Percentiles rank a stretch among this genome's conserved stretches.
Conservation (phyloP, 2,113 vertebrate species). For the Trachemys scripta region DNA sequence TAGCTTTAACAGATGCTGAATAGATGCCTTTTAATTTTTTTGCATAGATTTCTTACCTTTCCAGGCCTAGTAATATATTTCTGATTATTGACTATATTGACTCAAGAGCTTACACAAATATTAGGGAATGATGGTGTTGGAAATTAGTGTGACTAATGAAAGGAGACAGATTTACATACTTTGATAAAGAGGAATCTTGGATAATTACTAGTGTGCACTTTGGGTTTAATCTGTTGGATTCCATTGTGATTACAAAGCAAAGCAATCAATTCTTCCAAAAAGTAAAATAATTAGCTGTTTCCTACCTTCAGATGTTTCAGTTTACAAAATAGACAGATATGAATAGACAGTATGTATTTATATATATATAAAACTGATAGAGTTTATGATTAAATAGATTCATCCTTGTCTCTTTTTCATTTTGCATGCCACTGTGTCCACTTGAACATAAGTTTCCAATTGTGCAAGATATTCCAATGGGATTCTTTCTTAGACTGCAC, state of each 20-base stretch:
- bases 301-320: slow-evolving; percentile 24
- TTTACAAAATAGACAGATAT: slow-evolving; percentile 31
- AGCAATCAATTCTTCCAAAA: slow-evolving; percentile 37
- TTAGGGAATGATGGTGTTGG: background rate
- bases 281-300: slow-evolving; percentile 42
- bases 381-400: slow-evolving; percentile 12
- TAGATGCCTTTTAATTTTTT: background rate
- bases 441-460: slow-evolving; percentile 29
- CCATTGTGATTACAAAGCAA: slow-evolving; percentile 59
- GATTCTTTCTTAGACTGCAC: slow-evolving; percentile 26
- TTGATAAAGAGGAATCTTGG: slow-evolving; percentile 71
- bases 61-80: background rate
- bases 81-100: background rate
- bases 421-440: background rate
- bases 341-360: background rate
- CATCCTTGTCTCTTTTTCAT: background rate
- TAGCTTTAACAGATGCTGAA: background rate
- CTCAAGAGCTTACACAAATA: background rate
- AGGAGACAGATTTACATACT: slow-evolving; percentile 60
- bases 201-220: slow-evolving; percentile 68
- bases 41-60: background rate
- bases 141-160: slow-evolving; percentile 66
- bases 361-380: background rate
- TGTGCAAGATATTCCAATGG: slow-evolving; percentile 14
- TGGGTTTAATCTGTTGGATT: slow-evolving; percentile 66